Conservation (phyloP, 2,797 vertebrate genomes). For the Thunnus albacares region DNA sequence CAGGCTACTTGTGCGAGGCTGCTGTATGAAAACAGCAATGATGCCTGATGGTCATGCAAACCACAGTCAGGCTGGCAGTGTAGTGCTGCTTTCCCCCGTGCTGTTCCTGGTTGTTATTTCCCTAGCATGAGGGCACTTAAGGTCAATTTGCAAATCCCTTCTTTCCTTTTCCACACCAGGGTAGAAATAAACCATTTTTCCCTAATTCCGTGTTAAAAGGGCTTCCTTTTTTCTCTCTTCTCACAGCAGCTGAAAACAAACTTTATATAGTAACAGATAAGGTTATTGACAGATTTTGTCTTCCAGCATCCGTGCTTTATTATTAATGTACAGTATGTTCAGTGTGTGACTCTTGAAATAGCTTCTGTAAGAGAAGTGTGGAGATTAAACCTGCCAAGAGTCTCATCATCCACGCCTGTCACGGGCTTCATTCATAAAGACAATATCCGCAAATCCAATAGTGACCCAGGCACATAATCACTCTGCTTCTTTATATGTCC, state of each 20-base stretch:
- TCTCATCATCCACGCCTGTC: constrained; percentile 66
- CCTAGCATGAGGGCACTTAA: constrained; percentile 44
- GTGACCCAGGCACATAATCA: constrained; percentile 69
- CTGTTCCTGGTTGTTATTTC: constrained; percentile 26
- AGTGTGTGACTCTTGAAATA: constrained; percentile 54
- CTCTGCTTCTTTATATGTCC: constrained; percentile 27
- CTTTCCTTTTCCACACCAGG: constrained; percentile 50
- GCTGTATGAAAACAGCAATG: constrained; percentile 44
- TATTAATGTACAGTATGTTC: constrained; percentile 33
- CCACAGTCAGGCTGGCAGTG: constrained; percentile 39
- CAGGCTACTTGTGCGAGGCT: constrained; percentile 3
- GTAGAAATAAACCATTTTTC: constrained; percentile 45
- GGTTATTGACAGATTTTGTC: constrained; percentile 32
- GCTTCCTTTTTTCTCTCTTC: constrained; percentile 21
- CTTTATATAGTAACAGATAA: not conserved
- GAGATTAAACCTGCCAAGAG: constrained; percentile 66
- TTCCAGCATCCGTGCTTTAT: constrained; percentile 25
- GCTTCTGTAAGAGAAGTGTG: constrained; percentile 50
- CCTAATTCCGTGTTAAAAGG: constrained; percentile 51
- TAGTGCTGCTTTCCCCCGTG: constrained; percentile 46
- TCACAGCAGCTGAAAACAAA: constrained; percentile 28
- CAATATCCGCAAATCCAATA: constrained; percentile 74
- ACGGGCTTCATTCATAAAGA: constrained; percentile 74
- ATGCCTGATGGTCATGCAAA: constrained; percentile 32
- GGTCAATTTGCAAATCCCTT: constrained; percentile 65